Evolutionary conservation across 2,888 invertebrate species (phyloP), one percentile per base, ranked within the genome.

Genomic region (Synanthedon andrenaeformis): DNA sequence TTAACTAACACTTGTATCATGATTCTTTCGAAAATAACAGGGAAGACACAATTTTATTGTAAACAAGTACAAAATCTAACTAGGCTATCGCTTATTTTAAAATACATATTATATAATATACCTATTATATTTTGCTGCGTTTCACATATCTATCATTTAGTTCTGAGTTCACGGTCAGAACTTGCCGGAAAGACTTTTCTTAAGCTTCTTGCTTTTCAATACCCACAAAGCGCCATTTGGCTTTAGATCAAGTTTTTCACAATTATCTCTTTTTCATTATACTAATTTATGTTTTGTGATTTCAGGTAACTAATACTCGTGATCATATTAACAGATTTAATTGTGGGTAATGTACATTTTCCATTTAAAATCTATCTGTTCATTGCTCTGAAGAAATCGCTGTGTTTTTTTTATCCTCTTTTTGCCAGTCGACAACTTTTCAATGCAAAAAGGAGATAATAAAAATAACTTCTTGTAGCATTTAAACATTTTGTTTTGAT

Each of bases 191-290:
- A 48, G 42, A 60, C 60, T 61, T 62, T 35, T 35, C 23, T 35
- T 35, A 8, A 35, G 28, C 28, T 35, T 66, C 59, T 64, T 57
- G 58, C 54, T 62, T 64, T 63, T 55, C 59, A 62, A 62, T 60
- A 61, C 61, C 61, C 60, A 54, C 42, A 51, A 51, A 58, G 53
- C 65, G 62, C 54, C 58, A 60, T 53, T 63, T 69, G 69, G 69
- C 63, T 42, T 8, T 0, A 11, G 0, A 57, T 68, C 69, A 60
- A 49, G 13, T 55, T 12, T 35, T 10, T 42, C 23, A 23, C 23
- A 23, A 54, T 56, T 55, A 53, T 53, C 52, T 56, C 45, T 45
- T 45, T 35, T 35, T 35, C 28, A 8, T 8, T 35, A 8, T 35
- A 35, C 8, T 35, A 35, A 35, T 35, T 6, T 35, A 35, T 35